Evolutionary conservation across 2,797 vertebrate species (phyloP).

Genomic region (Mormyrops attenuatus): DNA sequence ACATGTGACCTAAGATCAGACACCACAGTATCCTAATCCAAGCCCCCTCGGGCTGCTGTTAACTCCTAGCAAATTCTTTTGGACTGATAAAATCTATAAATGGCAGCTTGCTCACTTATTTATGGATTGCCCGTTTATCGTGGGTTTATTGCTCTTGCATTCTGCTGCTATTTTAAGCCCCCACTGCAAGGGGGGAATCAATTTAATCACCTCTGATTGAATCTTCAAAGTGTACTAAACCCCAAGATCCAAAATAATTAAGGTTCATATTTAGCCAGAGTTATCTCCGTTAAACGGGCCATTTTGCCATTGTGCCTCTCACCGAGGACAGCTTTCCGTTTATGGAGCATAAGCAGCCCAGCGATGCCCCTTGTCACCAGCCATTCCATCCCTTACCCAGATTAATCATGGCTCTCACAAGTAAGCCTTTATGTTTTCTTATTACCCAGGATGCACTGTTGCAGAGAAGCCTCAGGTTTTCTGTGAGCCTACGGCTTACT

Average conservation of each 20-base stretch:
- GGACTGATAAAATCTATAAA: background rate
- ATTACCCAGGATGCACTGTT: background rate
- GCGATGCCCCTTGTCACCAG: constrained; percentile 29
- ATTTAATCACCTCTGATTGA: constrained; percentile 33
- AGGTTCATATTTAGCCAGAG: constrained; percentile 45
- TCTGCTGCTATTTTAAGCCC: constrained; percentile 28
- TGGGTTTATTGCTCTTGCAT: constrained; percentile 23
- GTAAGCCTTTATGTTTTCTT: constrained; percentile 40
- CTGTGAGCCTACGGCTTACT: background rate
- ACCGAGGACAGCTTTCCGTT: constrained; percentile 42
- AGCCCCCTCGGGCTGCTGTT: background rate
- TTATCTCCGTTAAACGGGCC: constrained; percentile 52
- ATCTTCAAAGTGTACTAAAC: constrained; percentile 38
- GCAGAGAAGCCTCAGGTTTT: background rate
- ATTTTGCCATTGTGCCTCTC: constrained; percentile 32
- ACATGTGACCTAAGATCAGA: background rate
- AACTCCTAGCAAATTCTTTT: background rate
- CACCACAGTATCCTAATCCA: background rate
- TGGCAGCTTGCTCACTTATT: background rate
- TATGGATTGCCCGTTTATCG: background rate
- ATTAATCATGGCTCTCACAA: constrained; percentile 52
- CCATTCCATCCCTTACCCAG: constrained; percentile 51
- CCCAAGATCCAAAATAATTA: constrained; percentile 50
- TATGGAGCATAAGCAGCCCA: constrained; percentile 47
- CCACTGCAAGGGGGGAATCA: constrained; percentile 35